Conservation (phyloP, 1,140 invertebrate species). For the Chymomyza costata region DNA sequence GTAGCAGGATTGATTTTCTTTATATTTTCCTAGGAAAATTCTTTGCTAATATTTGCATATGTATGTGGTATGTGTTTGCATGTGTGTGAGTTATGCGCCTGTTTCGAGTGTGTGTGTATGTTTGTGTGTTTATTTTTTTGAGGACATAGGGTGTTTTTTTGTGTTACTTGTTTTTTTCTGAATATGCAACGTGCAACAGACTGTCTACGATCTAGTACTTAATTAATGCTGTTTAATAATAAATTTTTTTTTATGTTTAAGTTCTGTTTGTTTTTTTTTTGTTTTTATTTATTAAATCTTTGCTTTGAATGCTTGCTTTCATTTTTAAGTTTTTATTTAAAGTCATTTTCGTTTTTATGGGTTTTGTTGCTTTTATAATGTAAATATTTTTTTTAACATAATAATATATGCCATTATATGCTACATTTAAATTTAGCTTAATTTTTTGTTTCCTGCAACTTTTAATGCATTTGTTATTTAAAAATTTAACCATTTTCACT, state of each 20-base stretch:
- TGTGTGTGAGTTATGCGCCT: constrained; percentile 19
- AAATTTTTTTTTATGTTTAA: constrained; percentile 42
- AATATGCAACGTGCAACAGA: constrained; percentile 59
- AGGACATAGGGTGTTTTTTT: constrained; percentile 8
- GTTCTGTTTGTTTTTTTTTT: constrained; percentile 29
- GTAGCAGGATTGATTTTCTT: neutral
- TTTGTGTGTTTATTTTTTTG: constrained; percentile 24
- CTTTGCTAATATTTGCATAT: neutral
- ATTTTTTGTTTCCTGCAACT: constrained; percentile 12
- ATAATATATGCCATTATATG: constrained; percentile 53
- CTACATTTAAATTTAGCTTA: constrained; percentile 61
- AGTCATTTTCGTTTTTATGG: constrained; percentile 29
- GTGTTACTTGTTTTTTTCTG: constrained; percentile 17
- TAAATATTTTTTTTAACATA: constrained; percentile 63
- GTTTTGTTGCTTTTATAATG: constrained; percentile 37
- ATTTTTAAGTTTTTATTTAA: constrained; percentile 29
- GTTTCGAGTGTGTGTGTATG: constrained; percentile 26
- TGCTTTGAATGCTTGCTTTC: no score
- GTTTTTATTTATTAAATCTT: constrained; percentile 21
- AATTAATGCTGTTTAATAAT: constrained; percentile 63
- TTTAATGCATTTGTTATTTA: constrained; percentile 53
- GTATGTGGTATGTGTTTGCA: constrained; percentile 17
- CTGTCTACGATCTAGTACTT: constrained; percentile 57
- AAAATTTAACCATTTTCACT: constrained; percentile 70
- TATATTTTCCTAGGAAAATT: neutral